Conservation (phyloP, 2,888 invertebrate species). For the Arenicola marina region DNA sequence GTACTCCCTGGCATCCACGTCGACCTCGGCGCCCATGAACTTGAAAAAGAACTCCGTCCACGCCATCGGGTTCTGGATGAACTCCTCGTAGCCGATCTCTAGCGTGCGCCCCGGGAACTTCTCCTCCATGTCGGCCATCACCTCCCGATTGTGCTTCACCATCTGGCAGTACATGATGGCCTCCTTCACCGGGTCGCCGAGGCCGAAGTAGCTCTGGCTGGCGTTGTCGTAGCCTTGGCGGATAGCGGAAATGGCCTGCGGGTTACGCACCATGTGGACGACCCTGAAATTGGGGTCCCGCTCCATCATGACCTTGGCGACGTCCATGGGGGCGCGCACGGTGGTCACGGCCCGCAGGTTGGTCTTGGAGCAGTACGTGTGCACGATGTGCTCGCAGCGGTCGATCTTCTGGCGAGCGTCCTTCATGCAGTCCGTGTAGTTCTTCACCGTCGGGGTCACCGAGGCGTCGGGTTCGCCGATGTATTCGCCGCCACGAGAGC, state of each 20-base stretch:
- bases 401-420: constrained; percentile 3
- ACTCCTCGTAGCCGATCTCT: constrained; percentile 4
- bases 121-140: background rate
- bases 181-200: constrained; percentile 2
- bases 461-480: background rate
- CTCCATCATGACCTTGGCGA: background rate
- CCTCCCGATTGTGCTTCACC: background rate
- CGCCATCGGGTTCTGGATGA: background rate
- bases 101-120: constrained; percentile 2
- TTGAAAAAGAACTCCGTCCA: constrained; percentile 2
- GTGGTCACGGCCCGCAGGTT: background rate
- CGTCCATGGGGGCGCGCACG: background rate
- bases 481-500: constrained; percentile 1
- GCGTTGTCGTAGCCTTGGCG: background rate
- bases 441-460: background rate
- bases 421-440: background rate
- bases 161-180: background rate
- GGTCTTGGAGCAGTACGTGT: constrained; percentile 2
- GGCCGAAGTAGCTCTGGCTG: background rate
- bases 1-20: background rate
- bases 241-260: constrained; percentile 1
- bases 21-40: background rate
- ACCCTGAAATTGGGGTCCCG: constrained; percentile 2
- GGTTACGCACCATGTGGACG: background rate
- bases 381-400: background rate